Base-by-base conservation (phyloP, 2,888 invertebrate species). In the Pristionchus fissidentatus region DNA sequence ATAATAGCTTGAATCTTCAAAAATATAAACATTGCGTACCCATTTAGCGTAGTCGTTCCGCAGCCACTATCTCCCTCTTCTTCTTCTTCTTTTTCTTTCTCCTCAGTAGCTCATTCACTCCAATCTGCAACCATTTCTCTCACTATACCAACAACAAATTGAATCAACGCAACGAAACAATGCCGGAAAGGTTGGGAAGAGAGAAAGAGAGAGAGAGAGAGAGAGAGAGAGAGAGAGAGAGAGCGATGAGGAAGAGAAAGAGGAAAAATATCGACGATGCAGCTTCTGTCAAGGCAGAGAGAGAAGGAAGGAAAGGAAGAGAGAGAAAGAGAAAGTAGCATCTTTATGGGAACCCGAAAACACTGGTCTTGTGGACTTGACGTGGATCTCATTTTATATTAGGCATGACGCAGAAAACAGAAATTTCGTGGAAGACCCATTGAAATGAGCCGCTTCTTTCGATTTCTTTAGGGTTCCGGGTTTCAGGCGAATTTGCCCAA, bases 131-230 rank as follows among this genome's bases (percentile, higher is more conserved):
- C n/a, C 26, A 70, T 43, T 41, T 70, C 41, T 55, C 55, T 10
- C 43, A 70, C 41, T 70, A 22, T 41, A 70, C 19, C 26, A n/a
- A 8, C 41, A 3, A 10, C 41, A 70, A 70, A 70, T 70, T 41
- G 70, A 70, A 70, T 70, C 70, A 41, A 41, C 41, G n/a, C 70
- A 41, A 35, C 29, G 70, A 70, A 70, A 70, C 70, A 70, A 70
- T 70, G n/a, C n/a, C n/a, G 70, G 43, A 35, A 70, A 70, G 70
- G 70, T 43, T 7, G 41, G 70, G 52, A 73, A 83, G 85, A 83
- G 85, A 84, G 83, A 80, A 83, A 84, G 84, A 84, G 84, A 32
- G 62, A n/a, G 55, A 19, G n/a, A n/a, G 75, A 80, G 84, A 75
- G 83, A 79, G 55, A 66, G 70, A 70, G 46, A 55, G 83, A 81